These are phyloP conservation scores for Oscheius sp. DNA, from an alignment of 2,888 invertebrate genomes.

Conservation along the genomic window DNA sequence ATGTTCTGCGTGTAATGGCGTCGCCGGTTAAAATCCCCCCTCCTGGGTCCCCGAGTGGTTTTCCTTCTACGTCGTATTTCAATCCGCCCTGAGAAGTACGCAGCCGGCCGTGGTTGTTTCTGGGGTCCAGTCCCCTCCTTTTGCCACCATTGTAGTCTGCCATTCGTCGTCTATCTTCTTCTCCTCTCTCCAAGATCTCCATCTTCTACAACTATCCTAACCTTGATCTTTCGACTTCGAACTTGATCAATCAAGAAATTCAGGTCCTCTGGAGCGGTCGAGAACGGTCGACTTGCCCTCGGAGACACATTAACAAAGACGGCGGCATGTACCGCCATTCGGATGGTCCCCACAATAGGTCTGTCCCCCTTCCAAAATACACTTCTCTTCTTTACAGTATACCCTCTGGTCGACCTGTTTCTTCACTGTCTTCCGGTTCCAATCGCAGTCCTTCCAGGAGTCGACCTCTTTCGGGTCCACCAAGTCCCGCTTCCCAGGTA, in stretches of 20 bases:
- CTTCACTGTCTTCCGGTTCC: slow-evolving; percentile 53
- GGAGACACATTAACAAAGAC: too few species aligned
- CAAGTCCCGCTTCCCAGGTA: slow-evolving; percentile 51
- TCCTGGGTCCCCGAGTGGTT: slow-evolving; percentile 22
- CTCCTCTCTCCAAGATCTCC: background rate
- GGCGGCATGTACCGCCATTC: slow-evolving; percentile 29
- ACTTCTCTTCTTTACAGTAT: background rate
- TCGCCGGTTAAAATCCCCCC: slow-evolving; percentile 28
- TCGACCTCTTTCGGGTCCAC: slow-evolving; percentile 48
- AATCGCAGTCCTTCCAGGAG: slow-evolving; percentile 40
- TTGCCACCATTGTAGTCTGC: background rate
- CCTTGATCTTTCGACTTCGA: slow-evolving; percentile 3
- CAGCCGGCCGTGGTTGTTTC: slow-evolving; percentile 3
- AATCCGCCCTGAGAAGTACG: slow-evolving; percentile 34
- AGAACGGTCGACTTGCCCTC: too few species aligned
- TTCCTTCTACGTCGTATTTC: slow-evolving; percentile 29
- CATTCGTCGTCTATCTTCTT: background rate
- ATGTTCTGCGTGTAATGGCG: slow-evolving; percentile 16
- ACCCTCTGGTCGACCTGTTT: slow-evolving; percentile 44
- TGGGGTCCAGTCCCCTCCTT: background rate
- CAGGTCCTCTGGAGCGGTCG: too few species aligned
- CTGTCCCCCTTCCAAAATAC: background rate
- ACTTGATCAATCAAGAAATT: slow-evolving; percentile 2
- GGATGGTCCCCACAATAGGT: slow-evolving; percentile 15
- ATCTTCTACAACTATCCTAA: background rate